phyloP scores from a whole-genome alignment of 2,888 invertebrate species.

The Pammene fasciana region DNA sequence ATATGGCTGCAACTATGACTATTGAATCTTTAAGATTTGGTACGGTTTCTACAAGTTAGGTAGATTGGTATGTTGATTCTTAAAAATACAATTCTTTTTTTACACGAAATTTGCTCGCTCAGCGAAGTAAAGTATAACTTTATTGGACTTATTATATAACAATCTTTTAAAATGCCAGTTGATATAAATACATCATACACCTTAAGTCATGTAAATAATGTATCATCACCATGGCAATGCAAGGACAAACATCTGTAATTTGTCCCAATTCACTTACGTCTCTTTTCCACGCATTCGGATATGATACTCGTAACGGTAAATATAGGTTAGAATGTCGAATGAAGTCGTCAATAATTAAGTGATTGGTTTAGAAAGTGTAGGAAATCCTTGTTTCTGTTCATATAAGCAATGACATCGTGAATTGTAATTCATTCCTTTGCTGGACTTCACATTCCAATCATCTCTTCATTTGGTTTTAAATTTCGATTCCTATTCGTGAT shows the following conservation, averaged over 20 bases:
- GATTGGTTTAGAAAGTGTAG: neutral
- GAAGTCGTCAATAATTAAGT: neutral
- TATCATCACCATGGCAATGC: slow-evolving; percentile 10
- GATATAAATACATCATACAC: too few relatives aligned
- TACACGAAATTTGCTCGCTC: too few relatives aligned
- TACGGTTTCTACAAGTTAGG: too few relatives aligned
- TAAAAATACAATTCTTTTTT: too few relatives aligned
- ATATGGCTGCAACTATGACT: too few relatives aligned
- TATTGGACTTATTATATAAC: too few relatives aligned
- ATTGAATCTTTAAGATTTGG: too few relatives aligned
- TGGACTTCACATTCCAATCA: neutral
- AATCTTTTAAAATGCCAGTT: too few relatives aligned
- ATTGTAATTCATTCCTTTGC: neutral
- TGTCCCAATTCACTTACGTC: neutral
- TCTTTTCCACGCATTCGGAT: neutral
- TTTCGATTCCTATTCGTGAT: neutral
- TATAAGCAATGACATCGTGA: neutral
- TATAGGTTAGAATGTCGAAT: neutral
- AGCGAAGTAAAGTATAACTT: too few relatives aligned
- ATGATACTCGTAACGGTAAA: neutral
- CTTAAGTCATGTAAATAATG: neutral
- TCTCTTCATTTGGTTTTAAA: neutral
- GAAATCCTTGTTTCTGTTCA: neutral
- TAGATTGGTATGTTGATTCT: too few relatives aligned
- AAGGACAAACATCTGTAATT: neutral